Base-by-base conservation (phyloP, 1,140 invertebrate species). In the Diachasmimorpha longicaudata region DNA sequence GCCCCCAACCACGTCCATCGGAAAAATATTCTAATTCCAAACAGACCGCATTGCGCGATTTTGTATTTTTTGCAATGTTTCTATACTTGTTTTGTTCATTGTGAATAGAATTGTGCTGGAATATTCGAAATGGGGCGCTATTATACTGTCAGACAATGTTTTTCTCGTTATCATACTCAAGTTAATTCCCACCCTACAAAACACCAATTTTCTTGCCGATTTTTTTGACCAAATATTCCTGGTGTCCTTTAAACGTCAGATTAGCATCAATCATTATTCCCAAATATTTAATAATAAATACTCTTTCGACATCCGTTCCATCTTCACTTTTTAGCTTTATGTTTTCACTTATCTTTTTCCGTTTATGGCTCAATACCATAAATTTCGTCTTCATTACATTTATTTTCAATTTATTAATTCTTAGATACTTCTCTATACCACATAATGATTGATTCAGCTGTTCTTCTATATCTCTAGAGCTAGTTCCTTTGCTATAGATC, bases 1-100 rank as follows among this genome's bases (percentile, higher is more conserved):
- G n/a, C n/a, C n/a, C n/a, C n/a, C n/a, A n/a, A n/a, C n/a, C n/a
- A n/a, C n/a, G n/a, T n/a, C n/a, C n/a, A n/a, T n/a, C n/a, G n/a
- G n/a, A n/a, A n/a, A n/a, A n/a, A n/a, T n/a, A n/a, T n/a, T n/a
- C n/a, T n/a, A n/a, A n/a, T n/a, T n/a, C n/a, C n/a, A n/a, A n/a
- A n/a, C n/a, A n/a, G 46, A 5, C 14, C 46, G 4, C 46, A 52
- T 52, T n/a, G 46, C 46, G 4, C 46, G 5, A 52, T 52, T 52
- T 19, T 23, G 75, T 25, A 58, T 77, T 14, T 80, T 81, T 78
- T 77, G 74, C n/a, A 11, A 84, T 76, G 4, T 19, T n/a, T 52
- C 13, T 19, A 58, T 16, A 19, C 67, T 52, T 3, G 11, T 52
- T 4, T 52, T 52, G 16, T 52, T 52, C 46, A 52, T 52, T n/a